Conservation (phyloP, 2,888 invertebrate genomes). For the Rotaria magnacalcarata region DNA sequence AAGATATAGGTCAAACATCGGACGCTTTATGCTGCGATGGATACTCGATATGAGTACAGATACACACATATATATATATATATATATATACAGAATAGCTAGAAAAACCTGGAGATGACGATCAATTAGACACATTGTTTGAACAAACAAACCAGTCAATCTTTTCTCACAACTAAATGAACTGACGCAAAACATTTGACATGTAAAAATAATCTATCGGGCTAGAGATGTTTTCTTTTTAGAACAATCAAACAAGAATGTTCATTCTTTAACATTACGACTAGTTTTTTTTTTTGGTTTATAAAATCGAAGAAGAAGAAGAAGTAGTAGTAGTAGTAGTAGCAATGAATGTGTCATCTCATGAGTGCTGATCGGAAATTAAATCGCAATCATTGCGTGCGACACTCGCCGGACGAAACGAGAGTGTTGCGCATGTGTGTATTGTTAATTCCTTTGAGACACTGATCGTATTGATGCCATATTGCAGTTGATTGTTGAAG, state of each 20-base stretch:
- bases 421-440: not conserved
- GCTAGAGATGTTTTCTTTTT: not conserved
- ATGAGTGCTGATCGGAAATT: conserved; percentile 28
- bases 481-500: conserved; percentile 12
- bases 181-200: conserved; percentile 26
- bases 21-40: conserved; percentile 29
- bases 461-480: conserved; percentile 21
- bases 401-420: not conserved
- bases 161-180: conserved; percentile 16
- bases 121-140: conserved; percentile 31
- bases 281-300: not conserved
- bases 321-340: too few species aligned
- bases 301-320: not conserved
- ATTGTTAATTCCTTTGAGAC: conserved; percentile 2
- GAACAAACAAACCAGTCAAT: conserved; percentile 31
- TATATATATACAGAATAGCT: not conserved
- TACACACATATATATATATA: not conserved
- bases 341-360: conserved; percentile 8
- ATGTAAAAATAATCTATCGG: not conserved
- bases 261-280: not conserved
- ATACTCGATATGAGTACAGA: conserved; percentile 29
- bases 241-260: not conserved
- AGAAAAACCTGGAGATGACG: conserved; percentile 31
- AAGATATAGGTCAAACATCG: conserved; percentile 31
- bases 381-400: conserved; percentile 31